Base-by-base conservation (phyloP, 1,140 invertebrate species). In the Drosophila obscura region DNA sequence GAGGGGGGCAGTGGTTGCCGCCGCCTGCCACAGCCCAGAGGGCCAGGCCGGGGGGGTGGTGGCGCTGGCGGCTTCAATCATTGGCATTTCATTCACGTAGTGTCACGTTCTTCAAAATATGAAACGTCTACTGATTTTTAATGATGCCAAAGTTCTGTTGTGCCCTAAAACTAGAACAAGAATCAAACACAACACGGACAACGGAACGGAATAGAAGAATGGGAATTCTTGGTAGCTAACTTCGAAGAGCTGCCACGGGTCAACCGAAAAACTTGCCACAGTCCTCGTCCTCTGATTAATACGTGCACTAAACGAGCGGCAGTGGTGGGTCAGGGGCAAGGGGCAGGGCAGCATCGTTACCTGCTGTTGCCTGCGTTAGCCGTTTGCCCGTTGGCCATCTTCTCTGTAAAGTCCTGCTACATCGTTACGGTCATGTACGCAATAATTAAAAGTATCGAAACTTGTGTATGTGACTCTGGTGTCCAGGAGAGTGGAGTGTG, bases 401-500 rank as follows among this genome's bases (percentile, higher is more conserved):
- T 55, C 79, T 87, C 79, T 87, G 79, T 51, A 79, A 83, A 88
- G 84, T 88, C 83, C 84, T 44, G 76, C 76, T 73, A 80, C 76
- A 83, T 78, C 77, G 83, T 88, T 80, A 83, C 83, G 83, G 83
- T 88, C 83, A 88, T 88, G 83, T 88, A 88, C 83, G 83, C 79
- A 88, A 88, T 88, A 88, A 88, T 88, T 88, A 88, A 88, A 88
- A 88, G 83, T 88, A 88, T 88, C 84, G 83, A 88, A 88, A 88
- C 57, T 88, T 77, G 57, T 51, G 45, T 13, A 39, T 72, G 56
- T 64, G 57, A 80, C 57, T 66, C 57, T 57, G 43, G 43, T 15
- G 31, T 53, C 46, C 22, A 53, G 22, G 45, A 48, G 68, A 61
- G 58, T 45, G 48, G 7, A 9, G 68, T 55, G 45, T 58, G 59